These are phyloP conservation scores for Aphaenogaster floridana DNA, from an alignment of 1,140 invertebrate species.

Conservation along the genomic window DNA sequence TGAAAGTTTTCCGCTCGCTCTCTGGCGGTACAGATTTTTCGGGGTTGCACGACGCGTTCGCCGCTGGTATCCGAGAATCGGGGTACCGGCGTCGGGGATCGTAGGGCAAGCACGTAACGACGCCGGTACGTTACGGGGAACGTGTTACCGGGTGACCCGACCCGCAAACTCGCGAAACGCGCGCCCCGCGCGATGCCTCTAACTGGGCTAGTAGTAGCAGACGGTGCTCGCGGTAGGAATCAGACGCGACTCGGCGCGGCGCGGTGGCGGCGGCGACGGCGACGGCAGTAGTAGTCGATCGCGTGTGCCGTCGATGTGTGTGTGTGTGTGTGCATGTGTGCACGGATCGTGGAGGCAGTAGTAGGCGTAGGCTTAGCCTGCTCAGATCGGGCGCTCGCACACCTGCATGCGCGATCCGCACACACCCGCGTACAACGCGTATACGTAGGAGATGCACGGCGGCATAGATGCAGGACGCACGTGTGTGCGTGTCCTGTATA, in stretches of 20 bases:
- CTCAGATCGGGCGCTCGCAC: constrained; percentile 54
- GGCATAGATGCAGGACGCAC: background rate
- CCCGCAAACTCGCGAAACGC: constrained; percentile 72
- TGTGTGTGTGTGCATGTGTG: constrained; percentile 66
- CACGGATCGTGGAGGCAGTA: constrained; percentile 62
- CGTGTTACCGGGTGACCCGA: constrained; percentile 75
- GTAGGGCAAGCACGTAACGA: background rate
- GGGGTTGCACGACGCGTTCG: background rate
- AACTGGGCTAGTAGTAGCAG: constrained; percentile 76
- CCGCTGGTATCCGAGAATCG: constrained; percentile 4
- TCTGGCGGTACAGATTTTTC: background rate
- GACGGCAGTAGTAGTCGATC: constrained; percentile 41
- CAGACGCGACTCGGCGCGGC: constrained; percentile 30
- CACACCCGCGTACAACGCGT: background rate
- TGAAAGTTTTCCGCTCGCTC: background rate
- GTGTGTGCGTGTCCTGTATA: constrained; percentile 39
- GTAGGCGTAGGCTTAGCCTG: constrained; percentile 78
- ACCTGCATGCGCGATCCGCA: constrained; percentile 56
- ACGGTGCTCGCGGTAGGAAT: constrained; percentile 44
- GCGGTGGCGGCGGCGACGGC: background rate
- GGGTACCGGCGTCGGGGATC: background rate
- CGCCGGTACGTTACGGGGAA: constrained; percentile 46
- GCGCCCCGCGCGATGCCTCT: constrained; percentile 46
- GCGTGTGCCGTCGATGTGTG: constrained; percentile 50
- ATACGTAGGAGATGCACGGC: constrained; percentile 15